phyloP scores from a whole-genome alignment of 2,888 invertebrate genomes.

The Lithosia quadra region DNA sequence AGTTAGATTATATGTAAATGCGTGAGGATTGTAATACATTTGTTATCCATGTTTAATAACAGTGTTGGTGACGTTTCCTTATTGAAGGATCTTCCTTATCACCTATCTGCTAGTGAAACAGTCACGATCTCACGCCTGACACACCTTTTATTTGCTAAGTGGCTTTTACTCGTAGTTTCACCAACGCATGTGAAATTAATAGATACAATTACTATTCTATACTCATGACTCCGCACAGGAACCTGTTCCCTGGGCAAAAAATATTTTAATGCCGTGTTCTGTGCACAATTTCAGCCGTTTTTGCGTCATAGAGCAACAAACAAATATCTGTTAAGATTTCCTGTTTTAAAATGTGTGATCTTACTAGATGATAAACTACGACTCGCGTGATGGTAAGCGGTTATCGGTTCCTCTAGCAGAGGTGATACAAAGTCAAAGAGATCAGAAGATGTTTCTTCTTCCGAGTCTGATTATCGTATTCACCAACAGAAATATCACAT shows the following conservation, averaged over 20 bases:
- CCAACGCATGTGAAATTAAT: not conserved
- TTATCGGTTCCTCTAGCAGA: too few relatives aligned
- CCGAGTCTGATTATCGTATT: too few relatives aligned
- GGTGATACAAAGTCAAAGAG: too few relatives aligned
- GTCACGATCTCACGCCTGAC: constrained; percentile 34
- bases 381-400: not conserved
- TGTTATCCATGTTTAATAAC: not conserved
- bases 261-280: not conserved
- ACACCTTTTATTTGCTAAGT: not conserved
- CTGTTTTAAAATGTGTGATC: not conserved
- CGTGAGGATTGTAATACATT: constrained; percentile 5
- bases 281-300: not conserved
- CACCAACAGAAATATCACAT: not conserved
- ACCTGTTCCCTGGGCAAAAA: not conserved
- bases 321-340: not conserved
- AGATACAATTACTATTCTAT: not conserved
- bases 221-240: not conserved
- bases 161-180: too few relatives aligned
- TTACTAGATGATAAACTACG: not conserved
- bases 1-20: not conserved
- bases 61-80: constrained; percentile 10
- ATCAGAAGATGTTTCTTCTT: too few relatives aligned
- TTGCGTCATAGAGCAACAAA: not conserved
- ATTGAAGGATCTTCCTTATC: constrained; percentile 50
- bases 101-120: constrained; percentile 24